Evolutionary conservation across 2,888 invertebrate genomes (phyloP).

Genomic region (Hesperia comma): DNA sequence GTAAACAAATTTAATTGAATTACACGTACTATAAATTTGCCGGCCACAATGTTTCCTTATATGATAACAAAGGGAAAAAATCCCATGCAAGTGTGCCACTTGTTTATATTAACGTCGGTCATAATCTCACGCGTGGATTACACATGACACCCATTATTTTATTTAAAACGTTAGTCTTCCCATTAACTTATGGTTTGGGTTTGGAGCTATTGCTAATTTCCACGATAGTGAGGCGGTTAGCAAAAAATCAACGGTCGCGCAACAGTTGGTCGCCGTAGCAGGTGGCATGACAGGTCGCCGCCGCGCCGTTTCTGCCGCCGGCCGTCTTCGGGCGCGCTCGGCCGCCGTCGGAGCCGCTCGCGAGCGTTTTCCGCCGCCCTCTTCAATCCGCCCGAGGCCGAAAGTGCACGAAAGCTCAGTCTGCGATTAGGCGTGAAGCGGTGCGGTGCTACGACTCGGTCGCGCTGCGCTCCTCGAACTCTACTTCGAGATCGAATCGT

Average conservation of each 20-base stretch:
- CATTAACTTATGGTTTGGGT: conserved; percentile 40
- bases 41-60: conserved; percentile 53
- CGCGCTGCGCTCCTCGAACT: conserved; percentile 32
- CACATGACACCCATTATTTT: conserved; percentile 2
- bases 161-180: conserved; percentile 18
- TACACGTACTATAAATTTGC: conserved; percentile 16
- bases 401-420: conserved; percentile 73
- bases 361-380: conserved; percentile 73
- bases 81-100: conserved; percentile 35
- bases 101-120: conserved; percentile 25
- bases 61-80: conserved; percentile 62
- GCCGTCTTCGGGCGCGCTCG: conserved; percentile 54
- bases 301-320: conserved; percentile 42
- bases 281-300: conserved; percentile 79
- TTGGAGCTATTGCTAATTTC: conserved; percentile 66
- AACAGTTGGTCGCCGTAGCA: conserved; percentile 79
- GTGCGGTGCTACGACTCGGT: conserved; percentile 58
- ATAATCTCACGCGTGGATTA: conserved; percentile 18
- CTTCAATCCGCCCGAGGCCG: conserved; percentile 68
- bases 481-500: conserved; percentile 50
- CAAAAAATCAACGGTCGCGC: conserved; percentile 82
- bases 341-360: conserved; percentile 51
- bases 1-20: conserved; percentile 31
- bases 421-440: conserved; percentile 68
- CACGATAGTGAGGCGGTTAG: conserved; percentile 65